Percentiles rank a stretch among this genome's conserved stretches.
These are phyloP conservation scores for Acanthurus lineatus DNA, from an alignment of 2,797 vertebrate species.

Conservation along the genomic window DNA sequence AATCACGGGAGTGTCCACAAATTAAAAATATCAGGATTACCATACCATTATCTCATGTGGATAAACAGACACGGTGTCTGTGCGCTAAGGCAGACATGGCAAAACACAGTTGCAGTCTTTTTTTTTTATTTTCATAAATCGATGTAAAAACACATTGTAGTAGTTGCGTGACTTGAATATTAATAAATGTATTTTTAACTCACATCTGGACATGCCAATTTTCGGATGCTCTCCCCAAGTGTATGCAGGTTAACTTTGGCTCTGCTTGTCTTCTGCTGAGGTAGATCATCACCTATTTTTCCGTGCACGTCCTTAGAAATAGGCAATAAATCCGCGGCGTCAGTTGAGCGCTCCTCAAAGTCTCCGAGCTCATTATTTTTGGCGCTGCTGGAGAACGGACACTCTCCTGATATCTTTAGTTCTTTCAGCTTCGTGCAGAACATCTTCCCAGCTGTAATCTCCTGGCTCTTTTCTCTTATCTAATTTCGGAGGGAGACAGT, in stretches of 20 bases:
- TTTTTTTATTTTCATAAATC: too few relatives aligned
- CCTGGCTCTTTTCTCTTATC: conserved; percentile 52
- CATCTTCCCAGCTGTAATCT: conserved; percentile 84
- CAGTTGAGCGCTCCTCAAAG: conserved; percentile 81
- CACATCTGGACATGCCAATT: conserved; percentile 96
- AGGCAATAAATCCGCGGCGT: conserved; percentile 79
- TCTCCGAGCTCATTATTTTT: conserved; percentile 85
- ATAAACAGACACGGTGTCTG: not conserved
- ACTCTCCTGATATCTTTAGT: conserved; percentile 95
- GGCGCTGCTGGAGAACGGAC: conserved; percentile 92
- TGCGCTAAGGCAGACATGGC: conserved; percentile 13
- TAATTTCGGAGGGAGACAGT: conserved; percentile 63
- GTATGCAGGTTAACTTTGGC: conserved; percentile 96
- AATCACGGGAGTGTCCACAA: conserved; percentile 19
- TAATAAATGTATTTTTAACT: conserved; percentile 59
- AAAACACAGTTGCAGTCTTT: not conserved
- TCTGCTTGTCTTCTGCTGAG: conserved; percentile 90
- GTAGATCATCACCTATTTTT: conserved; percentile 79
- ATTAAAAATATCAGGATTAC: conserved; percentile 3
- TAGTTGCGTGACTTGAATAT: conserved; percentile 30
- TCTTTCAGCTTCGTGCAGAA: conserved; percentile 98
- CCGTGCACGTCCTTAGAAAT: conserved; percentile 88
- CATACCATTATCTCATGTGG: not conserved
- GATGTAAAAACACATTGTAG: too few relatives aligned
- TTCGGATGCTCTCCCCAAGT: conserved; percentile 95